Evolutionary conservation across 64 coral and sea anemone genomes (phyloP).

Genomic region (Stylophora pistillata): DNA sequence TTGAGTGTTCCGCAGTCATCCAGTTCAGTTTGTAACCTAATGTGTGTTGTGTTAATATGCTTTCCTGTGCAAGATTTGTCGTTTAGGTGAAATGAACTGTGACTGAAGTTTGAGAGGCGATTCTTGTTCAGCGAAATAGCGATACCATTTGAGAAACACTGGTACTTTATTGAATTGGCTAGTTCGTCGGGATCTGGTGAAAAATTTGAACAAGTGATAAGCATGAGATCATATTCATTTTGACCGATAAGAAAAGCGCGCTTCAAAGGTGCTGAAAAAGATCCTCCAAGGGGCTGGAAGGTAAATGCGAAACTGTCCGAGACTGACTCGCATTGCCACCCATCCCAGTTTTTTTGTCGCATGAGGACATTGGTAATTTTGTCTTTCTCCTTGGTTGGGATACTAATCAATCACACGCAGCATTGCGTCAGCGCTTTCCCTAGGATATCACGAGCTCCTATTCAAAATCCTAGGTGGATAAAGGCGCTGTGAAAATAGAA

Average conservation of each 20-base stretch:
- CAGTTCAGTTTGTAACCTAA: neutral
- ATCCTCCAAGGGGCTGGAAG: no score
- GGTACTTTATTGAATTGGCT: neutral
- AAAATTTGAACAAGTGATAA: neutral
- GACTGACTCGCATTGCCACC: no score
- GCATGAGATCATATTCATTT: no score
- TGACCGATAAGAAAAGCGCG: neutral
- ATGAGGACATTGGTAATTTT: no score
- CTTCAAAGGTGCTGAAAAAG: neutral
- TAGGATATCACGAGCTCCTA: no score
- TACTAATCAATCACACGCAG: no score
- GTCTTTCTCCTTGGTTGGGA: no score
- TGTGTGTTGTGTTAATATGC: neutral
- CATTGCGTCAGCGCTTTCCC: no score
- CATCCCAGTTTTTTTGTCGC: no score
- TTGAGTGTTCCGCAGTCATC: conserved; percentile 9
- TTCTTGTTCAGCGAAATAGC: neutral
- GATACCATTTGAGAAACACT: neutral
- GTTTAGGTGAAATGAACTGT: neutral
- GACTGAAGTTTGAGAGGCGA: conserved; percentile 1
- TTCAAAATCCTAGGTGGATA: no score
- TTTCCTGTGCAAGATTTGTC: neutral
- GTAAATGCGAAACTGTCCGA: no score
- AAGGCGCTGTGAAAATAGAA: no score
- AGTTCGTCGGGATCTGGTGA: neutral